Conservation (phyloP, 2,113 vertebrate genomes). For the Oxyura jamaicensis region DNA sequence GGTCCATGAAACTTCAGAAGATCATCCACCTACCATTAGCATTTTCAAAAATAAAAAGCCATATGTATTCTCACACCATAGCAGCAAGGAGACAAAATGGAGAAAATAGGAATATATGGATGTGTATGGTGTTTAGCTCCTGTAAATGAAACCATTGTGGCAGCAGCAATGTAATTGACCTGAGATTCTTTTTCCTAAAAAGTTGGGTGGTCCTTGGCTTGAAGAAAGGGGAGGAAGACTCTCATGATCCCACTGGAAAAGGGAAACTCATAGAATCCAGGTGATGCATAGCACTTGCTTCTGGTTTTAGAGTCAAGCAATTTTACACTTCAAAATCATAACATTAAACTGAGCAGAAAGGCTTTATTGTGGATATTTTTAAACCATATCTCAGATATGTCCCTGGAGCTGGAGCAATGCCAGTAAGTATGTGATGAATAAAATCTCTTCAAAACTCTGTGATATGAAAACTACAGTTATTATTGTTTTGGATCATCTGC, state of each 20-base stretch:
- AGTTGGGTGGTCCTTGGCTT: not conserved
- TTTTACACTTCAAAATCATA: not conserved
- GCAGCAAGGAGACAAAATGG: not conserved
- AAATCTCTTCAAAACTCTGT: not conserved
- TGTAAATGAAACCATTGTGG: not conserved
- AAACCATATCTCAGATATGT: not conserved
- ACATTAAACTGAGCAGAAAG: not conserved
- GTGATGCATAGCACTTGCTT: not conserved
- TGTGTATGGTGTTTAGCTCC: not conserved
- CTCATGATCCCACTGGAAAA: not conserved
- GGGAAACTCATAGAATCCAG: not conserved
- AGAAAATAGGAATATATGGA: not conserved
- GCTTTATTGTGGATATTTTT: not conserved
- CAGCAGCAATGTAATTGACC: not conserved
- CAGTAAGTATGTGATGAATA: not conserved
- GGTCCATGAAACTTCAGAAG: not conserved
- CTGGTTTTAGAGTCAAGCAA: not conserved
- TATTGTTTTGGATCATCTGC: conserved; percentile 20
- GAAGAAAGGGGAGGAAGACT: not conserved
- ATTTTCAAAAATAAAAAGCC: not conserved
- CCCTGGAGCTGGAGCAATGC: not conserved
- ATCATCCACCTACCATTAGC: not conserved
- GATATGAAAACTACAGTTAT: not conserved
- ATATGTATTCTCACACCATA: not conserved
- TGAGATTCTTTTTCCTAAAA: not conserved